Base-by-base conservation (phyloP, 2,797 vertebrate species). In the Crax fasciolata region DNA sequence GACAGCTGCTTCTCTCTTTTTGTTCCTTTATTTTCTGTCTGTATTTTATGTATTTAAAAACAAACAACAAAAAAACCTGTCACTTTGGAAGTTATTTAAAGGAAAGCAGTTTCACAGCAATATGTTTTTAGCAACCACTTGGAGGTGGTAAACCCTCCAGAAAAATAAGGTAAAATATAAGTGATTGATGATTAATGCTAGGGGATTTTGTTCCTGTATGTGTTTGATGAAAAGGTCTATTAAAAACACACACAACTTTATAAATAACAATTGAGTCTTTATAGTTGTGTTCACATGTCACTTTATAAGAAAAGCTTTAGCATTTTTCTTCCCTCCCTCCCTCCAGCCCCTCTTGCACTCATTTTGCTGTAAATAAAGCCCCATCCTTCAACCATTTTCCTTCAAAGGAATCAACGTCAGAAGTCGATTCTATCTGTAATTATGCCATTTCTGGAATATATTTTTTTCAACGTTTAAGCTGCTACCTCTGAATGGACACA, bases 261-360 rank as follows among this genome's bases (percentile, higher is more conserved):
- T 61, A 87, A 81, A 84, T 59, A 49, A 20, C 78, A 35, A 66
- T 70, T 84, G 43, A 95, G 38, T 94, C 15, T 82, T 92, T 63
- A 44, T 38, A 55, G 71, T 62, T 30, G 39, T 74, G 23, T 94
- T 96, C 66, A 81, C 46, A 5, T 92, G 28, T 32, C 48, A 55
- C 15, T 92, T 85, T 48, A 35, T 41, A 89, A 93, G 54, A 77
- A 43, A 88, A 49, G 46, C 8, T 15, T 74, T 61, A 55, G 7
- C 32, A 7, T 18, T 35, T 71, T 67, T 30, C 52, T 17, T 51
- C n/a, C 17, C 20, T 72, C 0, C 20, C 13, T 65, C 84, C 77
- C 6, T 65, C 13, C 57, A 35, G 28, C n/a, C 80, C 20, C 38
- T 81, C 78, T 91, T 75, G 5, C 11, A 43, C 35, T 80, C 11